A percentile compares a stretch with the other conserved stretches of the same genome.
These are phyloP conservation scores for Cuculus canorus DNA, from an alignment of 2,797 vertebrate species.

Conservation along the genomic window DNA sequence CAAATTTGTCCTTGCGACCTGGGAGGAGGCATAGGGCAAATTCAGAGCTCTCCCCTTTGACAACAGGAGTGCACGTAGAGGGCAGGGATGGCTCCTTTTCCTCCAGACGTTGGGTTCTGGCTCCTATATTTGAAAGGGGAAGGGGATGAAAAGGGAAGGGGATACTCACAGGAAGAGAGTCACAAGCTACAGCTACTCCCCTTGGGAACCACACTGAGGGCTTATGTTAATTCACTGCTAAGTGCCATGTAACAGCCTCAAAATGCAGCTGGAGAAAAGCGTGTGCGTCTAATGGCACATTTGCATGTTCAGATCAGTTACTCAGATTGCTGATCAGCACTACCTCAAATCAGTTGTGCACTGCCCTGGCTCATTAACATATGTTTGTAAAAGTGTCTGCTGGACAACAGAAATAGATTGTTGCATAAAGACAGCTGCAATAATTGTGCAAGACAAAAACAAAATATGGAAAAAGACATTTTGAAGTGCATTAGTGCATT, in stretches of 20 bases:
- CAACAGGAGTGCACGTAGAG: not conserved
- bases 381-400: not conserved
- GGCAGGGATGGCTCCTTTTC: not conserved
- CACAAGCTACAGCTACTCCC: not conserved
- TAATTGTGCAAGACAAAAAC: not conserved
- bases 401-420: not conserved
- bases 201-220: not conserved
- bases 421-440: not conserved
- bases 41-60: not conserved
- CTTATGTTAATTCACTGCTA: not conserved
- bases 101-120: not conserved
- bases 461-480: not conserved
- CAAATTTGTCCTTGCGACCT: not conserved
- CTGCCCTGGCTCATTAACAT: not conserved
- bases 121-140: not conserved
- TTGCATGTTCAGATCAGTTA: not conserved
- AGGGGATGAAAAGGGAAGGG: not conserved
- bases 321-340: not conserved
- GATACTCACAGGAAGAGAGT: not conserved
- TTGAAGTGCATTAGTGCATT: not conserved
- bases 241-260: not conserved
- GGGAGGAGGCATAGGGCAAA: not conserved
- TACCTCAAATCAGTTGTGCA: not conserved
- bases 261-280: not conserved
- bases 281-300: not conserved